phyloP scores from a whole-genome alignment of 2,113 vertebrate species.

The Manacus vitellinus region DNA sequence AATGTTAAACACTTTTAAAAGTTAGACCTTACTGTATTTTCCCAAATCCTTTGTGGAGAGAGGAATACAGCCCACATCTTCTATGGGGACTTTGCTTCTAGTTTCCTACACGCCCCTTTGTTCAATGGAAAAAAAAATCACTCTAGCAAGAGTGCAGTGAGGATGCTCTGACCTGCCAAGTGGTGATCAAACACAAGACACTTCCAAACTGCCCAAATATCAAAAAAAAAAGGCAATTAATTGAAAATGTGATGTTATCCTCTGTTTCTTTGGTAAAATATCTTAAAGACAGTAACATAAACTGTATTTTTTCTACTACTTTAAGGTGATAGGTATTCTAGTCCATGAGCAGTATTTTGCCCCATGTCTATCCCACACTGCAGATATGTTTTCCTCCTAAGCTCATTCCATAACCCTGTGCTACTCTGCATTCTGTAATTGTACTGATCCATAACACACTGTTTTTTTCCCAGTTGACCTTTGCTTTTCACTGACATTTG shows the following conservation, averaged over 20 bases:
- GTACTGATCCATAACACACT: conserved; percentile 29
- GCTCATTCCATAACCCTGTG: background rate
- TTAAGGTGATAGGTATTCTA: background rate
- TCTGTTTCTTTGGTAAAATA: background rate
- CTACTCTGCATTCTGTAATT: conserved; percentile 15
- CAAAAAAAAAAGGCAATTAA: background rate
- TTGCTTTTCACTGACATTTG: conserved; percentile 59
- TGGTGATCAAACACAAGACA: background rate
- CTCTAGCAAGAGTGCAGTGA: accelerated
- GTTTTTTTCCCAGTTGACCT: conserved; percentile 15
- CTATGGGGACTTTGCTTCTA: background rate
- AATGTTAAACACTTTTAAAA: background rate
- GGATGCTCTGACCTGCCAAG: background rate
- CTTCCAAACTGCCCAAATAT: background rate
- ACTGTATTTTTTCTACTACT: accelerated
- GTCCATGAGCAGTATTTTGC: background rate
- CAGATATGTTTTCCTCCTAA: background rate
- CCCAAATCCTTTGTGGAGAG: background rate
- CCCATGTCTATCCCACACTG: background rate
- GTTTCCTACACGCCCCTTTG: background rate
- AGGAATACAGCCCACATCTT: background rate
- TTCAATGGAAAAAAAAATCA: background rate
- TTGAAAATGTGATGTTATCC: background rate
- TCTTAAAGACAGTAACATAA: background rate
- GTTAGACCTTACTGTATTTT: background rate